Evolutionary conservation across 2,888 invertebrate genomes (phyloP), one percentile per base, ranked within the genome.

Genomic region (Microctonus hyperodae): DNA sequence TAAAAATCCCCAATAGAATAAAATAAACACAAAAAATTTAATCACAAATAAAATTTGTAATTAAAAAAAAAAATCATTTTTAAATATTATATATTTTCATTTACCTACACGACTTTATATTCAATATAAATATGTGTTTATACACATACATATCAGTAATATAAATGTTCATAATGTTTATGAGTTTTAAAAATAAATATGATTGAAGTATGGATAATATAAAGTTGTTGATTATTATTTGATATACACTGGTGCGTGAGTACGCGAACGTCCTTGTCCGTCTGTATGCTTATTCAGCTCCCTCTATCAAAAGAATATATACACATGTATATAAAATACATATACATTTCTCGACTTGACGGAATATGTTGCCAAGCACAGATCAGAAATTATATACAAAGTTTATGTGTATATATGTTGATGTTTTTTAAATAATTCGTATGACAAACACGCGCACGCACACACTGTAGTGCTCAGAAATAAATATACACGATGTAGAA

Each of bases 231-330:
- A 35, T 35, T 35, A 35, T 35, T 10, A 35, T 10, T 35, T 35
- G 35, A 35, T 35, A 35, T 35, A 35, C 10, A 10, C 10, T 35
- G 10, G 53, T 56, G 20, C 33, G 56, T 33, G 20, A 33, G 56
- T 31, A 33, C 33, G 33, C 56, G 33, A 11, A 56, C 67, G 69
- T 63, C 67, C 51, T 59, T 55, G 56, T 35, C 35, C 57, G 55
- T 51, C 56, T 37, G 4, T 23, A 25, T 22, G 6, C 25, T 51
- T 48, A 10, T 40, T 31, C 13, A 6, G 40, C 58, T 35, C 28
- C 25, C 11, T 31, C 31, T 20, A 16, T 37, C 37, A 25, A 22
- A 16, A 16, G n/a, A 28, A 28, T 44, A 35, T 35, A 35, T 35
- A 35, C 1, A 35, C 35, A 35, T 35, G 35, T 35, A 35, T 10